phyloP scores from a whole-genome alignment of 1,140 invertebrate species.

The Saccostrea glomerata region DNA sequence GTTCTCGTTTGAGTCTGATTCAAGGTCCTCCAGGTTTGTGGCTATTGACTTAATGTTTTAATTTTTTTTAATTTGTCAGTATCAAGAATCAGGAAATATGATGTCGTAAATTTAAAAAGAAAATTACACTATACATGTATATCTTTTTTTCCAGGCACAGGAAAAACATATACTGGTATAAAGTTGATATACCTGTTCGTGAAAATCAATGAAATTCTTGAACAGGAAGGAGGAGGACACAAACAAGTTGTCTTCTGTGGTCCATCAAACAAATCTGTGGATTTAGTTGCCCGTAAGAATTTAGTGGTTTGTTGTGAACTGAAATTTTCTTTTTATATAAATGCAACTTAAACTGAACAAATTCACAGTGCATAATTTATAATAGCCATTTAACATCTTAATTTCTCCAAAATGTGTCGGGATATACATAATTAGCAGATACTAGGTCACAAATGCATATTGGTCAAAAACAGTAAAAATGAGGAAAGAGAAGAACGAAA shows the following conservation, averaged over 20 bases:
- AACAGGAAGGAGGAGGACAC: conserved; percentile 47
- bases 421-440: no score
- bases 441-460: no score
- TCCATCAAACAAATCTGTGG: conserved; percentile 67
- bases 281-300: conserved; percentile 73
- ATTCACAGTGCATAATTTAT: no score
- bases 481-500: no score
- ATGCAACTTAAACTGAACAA: neutral
- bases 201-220: conserved; percentile 60
- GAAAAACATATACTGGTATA: conserved; percentile 70
- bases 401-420: no score
- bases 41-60: neutral
- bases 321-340: neutral
- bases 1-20: conserved; percentile 64
- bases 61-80: neutral
- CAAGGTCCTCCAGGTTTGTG: conserved; percentile 71
- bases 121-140: neutral
- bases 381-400: no score
- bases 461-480: no score
- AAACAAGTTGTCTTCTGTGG: conserved; percentile 66
- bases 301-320: neutral
- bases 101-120: no score
- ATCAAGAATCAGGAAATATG: neutral
- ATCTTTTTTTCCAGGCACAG: conserved; percentile 61
- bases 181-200: conserved; percentile 66